Conservation (phyloP, 2,888 invertebrate species). For the Callosobruchus maculatus region DNA sequence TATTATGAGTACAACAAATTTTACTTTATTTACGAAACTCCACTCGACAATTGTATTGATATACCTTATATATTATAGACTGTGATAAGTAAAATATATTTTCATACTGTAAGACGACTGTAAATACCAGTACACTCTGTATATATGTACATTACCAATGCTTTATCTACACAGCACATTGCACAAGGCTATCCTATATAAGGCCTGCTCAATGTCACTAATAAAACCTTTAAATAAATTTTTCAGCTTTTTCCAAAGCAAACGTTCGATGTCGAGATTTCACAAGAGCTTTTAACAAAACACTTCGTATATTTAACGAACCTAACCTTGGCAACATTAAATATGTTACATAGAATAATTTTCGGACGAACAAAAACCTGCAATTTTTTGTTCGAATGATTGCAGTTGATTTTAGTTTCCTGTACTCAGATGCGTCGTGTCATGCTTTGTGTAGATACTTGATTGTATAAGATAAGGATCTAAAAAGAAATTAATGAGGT, state of each 20-base stretch:
- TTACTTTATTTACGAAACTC: no score
- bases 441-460: neutral
- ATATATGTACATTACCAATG: neutral
- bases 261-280: neutral
- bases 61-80: no score
- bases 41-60: no score
- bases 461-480: neutral
- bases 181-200: neutral
- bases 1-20: no score
- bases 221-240: neutral
- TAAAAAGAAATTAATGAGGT: neutral
- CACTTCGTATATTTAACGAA: neutral
- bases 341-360: neutral
- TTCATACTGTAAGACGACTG: no score
- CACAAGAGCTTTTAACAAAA: neutral
- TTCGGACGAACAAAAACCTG: neutral
- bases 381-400: neutral
- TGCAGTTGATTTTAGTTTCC: neutral
- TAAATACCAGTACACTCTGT: no score
- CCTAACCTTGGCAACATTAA: neutral
- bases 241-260: neutral
- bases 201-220: neutral
- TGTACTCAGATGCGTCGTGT: neutral
- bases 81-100: no score
- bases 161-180: neutral